A percentile compares a stretch with the other conserved stretches of the same genome.
Conservation (phyloP, 2,888 invertebrate genomes). For the Diarsia dahlii region DNA sequence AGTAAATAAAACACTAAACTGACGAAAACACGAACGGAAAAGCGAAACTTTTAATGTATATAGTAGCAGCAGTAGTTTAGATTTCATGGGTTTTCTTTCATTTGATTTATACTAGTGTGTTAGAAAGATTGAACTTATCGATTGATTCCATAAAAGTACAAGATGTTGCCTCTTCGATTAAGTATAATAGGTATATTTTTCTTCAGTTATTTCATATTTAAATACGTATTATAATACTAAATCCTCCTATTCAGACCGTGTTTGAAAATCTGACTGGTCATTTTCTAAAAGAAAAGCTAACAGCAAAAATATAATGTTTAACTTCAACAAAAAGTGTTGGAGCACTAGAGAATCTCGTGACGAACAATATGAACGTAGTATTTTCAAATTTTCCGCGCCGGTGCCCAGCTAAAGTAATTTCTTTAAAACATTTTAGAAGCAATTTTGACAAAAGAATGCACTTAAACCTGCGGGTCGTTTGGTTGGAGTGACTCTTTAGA, state of each 20-base stretch:
- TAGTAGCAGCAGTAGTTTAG: no score
- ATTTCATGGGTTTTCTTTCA: no score
- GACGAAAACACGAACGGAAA: no score
- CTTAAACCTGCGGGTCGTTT: slow-evolving; percentile 68
- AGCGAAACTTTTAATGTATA: no score
- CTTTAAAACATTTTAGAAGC: slow-evolving; percentile 69
- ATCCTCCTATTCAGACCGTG: not conserved
- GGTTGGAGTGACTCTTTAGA: slow-evolving; percentile 69
- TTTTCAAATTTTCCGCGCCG: slow-evolving; percentile 66
- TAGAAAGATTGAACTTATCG: no score
- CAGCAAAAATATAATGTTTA: slow-evolving; percentile 20
- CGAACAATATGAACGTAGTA: slow-evolving; percentile 55
- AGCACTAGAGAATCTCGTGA: slow-evolving; percentile 20
- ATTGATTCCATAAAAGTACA: no score
- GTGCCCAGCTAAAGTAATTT: slow-evolving; percentile 62
- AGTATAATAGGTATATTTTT: not conserved
- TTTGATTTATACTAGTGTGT: no score
- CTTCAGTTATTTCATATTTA: not conserved
- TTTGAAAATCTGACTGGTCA: not conserved
- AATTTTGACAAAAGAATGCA: slow-evolving; percentile 75
- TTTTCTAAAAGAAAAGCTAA: slow-evolving; percentile 33
- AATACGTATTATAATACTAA: not conserved
- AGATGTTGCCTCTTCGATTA: no score
- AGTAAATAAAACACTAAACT: no score
- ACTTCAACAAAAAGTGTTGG: slow-evolving; percentile 36